These are phyloP conservation scores for Stichopus horrens DNA, from an alignment of 53 echinoderm and acorn worm species.

Conservation along the genomic window DNA sequence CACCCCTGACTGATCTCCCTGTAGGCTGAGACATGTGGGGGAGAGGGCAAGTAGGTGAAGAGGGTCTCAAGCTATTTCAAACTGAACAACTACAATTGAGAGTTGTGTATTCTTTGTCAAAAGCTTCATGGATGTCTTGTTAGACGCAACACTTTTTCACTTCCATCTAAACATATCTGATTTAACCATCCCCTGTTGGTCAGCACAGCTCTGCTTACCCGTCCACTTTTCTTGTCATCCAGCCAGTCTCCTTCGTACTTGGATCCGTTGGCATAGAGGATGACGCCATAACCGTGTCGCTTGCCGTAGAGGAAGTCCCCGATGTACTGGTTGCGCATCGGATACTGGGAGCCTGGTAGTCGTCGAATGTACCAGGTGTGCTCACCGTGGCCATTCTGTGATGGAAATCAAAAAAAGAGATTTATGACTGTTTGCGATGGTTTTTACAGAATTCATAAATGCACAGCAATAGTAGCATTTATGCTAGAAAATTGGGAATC, in stretches of 20 bases:
- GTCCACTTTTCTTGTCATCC: constrained; percentile 88
- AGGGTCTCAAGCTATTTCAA: background rate
- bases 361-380: constrained; percentile 96
- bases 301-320: constrained; percentile 85
- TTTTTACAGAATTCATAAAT: no score
- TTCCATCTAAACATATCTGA: background rate
- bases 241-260: constrained; percentile 99
- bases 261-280: constrained; percentile 95
- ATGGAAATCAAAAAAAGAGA: background rate
- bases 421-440: no score
- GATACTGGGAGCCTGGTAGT: constrained; percentile 91
- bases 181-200: background rate
- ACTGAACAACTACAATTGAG: background rate
- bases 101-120: background rate
- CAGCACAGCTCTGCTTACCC: constrained; percentile 61
- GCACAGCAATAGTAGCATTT: no score
- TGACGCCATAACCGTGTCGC: constrained; percentile 88
- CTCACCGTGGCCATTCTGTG: constrained; percentile 94
- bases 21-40: no score
- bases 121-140: no score
- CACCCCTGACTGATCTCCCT: no score
- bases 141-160: no score
- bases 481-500: no score
- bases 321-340: constrained; percentile 92
- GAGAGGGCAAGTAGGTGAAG: background rate